A percentile compares a stretch with the other conserved stretches of the same genome.
Conservation (phyloP, 2,888 invertebrate genomes). For the Ametastegia equiseti region DNA sequence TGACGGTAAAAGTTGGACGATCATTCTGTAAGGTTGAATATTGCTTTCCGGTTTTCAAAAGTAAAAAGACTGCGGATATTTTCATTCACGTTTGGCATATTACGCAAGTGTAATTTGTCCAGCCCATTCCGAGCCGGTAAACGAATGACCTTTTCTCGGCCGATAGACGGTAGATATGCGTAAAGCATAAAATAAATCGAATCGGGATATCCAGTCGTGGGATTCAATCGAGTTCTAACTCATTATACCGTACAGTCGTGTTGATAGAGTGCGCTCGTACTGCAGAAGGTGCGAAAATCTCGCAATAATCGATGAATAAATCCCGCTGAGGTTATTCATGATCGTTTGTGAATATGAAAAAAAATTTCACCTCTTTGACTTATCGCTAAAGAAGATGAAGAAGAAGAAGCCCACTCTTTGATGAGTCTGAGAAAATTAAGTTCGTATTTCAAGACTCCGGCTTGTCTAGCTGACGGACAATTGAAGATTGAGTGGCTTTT, state of each 20-base stretch:
- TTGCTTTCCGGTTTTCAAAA: not conserved
- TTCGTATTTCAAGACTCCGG: not conserved
- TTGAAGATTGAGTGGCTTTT: conserved; percentile 42
- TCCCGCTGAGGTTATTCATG: not conserved
- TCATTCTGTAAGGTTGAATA: not conserved
- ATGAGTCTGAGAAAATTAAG: not conserved
- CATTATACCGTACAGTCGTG: not conserved
- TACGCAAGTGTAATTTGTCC: conserved; percentile 28
- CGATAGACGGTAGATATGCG: not conserved
- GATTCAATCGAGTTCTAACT: conserved; percentile 17
- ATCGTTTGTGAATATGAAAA: not conserved
- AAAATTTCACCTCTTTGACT: not conserved
- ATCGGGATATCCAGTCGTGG: conserved; percentile 12
- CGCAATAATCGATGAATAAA: not conserved
- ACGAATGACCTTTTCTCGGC: conserved; percentile 20
- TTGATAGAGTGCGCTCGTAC: not conserved
- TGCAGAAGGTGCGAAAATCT: not conserved
- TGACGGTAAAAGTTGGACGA: not conserved
- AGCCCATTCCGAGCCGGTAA: conserved; percentile 13
- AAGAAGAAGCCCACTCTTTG: not conserved
- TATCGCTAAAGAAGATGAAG: not conserved
- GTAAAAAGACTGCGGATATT: not conserved
- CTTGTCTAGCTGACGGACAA: conserved; percentile 24
- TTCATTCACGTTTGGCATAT: conserved; percentile 23
- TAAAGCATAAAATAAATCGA: conserved; percentile 27